Evolutionary conservation across 2,797 vertebrate species (phyloP).

Genomic region (Pseudotriccus pelzelni): DNA sequence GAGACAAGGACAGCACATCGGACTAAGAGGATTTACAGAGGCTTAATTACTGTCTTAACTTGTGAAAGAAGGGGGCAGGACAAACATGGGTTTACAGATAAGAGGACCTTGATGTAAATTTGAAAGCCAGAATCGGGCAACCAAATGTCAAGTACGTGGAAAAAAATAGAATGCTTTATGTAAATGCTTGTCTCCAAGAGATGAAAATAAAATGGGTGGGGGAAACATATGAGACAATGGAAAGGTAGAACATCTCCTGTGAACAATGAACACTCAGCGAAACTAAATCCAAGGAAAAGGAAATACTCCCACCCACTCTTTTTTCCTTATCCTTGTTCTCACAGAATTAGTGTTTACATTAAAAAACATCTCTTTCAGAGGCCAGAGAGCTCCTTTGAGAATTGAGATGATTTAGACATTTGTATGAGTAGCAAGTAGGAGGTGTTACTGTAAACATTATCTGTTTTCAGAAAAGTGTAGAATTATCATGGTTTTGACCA

Average conservation of each 20-base stretch:
- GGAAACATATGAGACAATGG: not conserved
- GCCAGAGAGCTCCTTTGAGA: not conserved
- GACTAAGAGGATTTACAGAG: not conserved
- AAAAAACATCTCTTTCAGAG: not conserved
- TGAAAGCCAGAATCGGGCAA: not conserved
- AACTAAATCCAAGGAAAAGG: slow-evolving; percentile 52
- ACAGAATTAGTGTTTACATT: slow-evolving; percentile 2
- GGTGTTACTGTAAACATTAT: not conserved
- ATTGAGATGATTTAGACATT: not conserved
- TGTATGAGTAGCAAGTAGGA: not conserved
- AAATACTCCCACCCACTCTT: slow-evolving; percentile 37
- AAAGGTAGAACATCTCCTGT: slow-evolving; percentile 46
- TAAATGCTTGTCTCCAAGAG: not conserved
- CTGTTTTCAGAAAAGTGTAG: not conserved
- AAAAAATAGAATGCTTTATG: not conserved
- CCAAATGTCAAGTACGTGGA: not conserved
- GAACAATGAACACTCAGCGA: not conserved
- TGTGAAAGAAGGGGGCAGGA: not conserved
- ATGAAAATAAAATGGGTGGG: not conserved
- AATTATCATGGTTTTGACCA: not conserved
- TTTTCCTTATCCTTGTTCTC: slow-evolving; percentile 41
- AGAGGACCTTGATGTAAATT: not conserved
- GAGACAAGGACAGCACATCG: not conserved
- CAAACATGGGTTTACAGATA: not conserved
- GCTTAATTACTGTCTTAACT: not conserved